These are phyloP conservation scores for Drosophila equinoxialis DNA, from an alignment of 1,140 invertebrate species.

Conservation along the genomic window DNA sequence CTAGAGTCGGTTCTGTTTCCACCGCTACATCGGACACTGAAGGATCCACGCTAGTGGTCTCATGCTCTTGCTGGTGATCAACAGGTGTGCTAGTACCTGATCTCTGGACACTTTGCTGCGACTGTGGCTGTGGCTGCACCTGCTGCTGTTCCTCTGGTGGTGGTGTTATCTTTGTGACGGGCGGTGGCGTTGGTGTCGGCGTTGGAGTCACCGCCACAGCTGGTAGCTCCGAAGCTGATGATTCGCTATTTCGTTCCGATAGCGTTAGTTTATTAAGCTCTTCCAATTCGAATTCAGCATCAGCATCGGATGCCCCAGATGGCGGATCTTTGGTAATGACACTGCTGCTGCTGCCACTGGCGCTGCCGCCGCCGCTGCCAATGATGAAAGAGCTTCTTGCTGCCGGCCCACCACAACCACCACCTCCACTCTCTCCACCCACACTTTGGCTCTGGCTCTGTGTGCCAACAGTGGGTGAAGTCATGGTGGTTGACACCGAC, in stretches of 20 bases:
- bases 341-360: slow-evolving; percentile 18
- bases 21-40: neutral
- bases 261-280: slow-evolving; percentile 51
- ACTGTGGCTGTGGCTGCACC: neutral
- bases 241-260: slow-evolving; percentile 50
- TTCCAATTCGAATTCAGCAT: slow-evolving; percentile 54
- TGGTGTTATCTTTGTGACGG: slow-evolving; percentile 57
- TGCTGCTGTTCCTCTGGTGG: slow-evolving; percentile 37
- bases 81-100: neutral
- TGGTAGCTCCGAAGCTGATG: slow-evolving; percentile 48
- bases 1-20: slow-evolving; percentile 5
- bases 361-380: slow-evolving; percentile 14
- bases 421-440: slow-evolving; percentile 27
- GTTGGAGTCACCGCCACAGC: slow-evolving; percentile 24
- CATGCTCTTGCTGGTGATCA: slow-evolving; percentile 12
- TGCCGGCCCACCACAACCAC: neutral
- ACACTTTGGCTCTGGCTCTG: slow-evolving; percentile 15
- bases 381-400: slow-evolving; percentile 1
- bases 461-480: slow-evolving; percentile 28
- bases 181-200: slow-evolving; percentile 51
- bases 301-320: slow-evolving; percentile 30
- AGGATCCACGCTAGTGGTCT: neutral
- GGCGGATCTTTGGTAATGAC: slow-evolving; percentile 55
- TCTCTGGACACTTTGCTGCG: slow-evolving; percentile 2
- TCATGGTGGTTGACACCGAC: slow-evolving; percentile 22